A percentile compares a stretch with the other conserved stretches of the same genome.
These are phyloP conservation scores for Drosophila setosimentum DNA, from an alignment of 2,888 invertebrate species.

Conservation along the genomic window DNA sequence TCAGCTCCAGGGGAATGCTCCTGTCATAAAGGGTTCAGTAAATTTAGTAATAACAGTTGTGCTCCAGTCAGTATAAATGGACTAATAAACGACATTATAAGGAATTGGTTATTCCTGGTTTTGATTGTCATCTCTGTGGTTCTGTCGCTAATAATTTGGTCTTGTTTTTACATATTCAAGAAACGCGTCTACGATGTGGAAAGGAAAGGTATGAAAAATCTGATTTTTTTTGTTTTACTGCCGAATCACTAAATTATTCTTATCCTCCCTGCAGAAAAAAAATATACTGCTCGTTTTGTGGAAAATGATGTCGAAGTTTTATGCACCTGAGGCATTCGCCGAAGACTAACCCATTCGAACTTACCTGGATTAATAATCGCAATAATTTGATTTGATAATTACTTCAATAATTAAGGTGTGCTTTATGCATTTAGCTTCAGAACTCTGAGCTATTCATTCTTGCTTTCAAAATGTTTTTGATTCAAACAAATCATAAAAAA, in stretches of 20 bases:
- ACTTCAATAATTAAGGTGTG: too few species aligned
- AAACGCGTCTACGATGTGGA: constrained; percentile 46
- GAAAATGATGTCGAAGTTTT: constrained; percentile 55
- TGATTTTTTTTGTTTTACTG: neutral
- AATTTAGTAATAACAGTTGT: neutral
- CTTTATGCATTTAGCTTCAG: too few species aligned
- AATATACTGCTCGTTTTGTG: constrained; percentile 44
- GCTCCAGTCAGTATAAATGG: neutral
- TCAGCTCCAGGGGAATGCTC: constrained; percentile 20
- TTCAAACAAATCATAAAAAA: neutral
- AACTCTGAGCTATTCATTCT: neutral
- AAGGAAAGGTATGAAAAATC: constrained; percentile 31
- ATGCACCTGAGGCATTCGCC: constrained; percentile 27
- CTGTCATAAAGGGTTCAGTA: constrained; percentile 16
- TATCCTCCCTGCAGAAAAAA: constrained; percentile 40
- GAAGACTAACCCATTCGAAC: too few species aligned
- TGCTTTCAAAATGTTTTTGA: too few species aligned
- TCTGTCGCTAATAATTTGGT: constrained; percentile 36
- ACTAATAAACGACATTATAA: constrained; percentile 2
- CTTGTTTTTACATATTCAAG: constrained; percentile 35
- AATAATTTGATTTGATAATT: neutral
- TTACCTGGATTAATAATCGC: neutral
- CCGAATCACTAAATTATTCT: neutral
- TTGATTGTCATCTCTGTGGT: constrained; percentile 13
- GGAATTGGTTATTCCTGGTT: constrained; percentile 18